These are phyloP conservation scores for Odontamblyopus rebecca DNA, from an alignment of 2,797 vertebrate species.

Conservation along the genomic window DNA sequence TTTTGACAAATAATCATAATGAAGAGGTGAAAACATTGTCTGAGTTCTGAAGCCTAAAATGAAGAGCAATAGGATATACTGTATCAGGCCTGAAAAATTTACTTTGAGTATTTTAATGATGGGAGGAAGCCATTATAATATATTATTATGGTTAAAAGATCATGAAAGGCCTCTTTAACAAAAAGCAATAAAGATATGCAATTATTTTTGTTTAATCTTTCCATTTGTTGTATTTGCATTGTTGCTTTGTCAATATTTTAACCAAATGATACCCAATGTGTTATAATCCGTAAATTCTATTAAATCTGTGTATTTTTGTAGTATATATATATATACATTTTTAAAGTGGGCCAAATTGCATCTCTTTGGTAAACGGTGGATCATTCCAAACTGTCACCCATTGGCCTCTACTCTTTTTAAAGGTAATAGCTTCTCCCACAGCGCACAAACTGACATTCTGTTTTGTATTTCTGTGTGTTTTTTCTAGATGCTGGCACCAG, in stretches of 20 bases:
- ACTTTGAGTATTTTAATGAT: too few species aligned
- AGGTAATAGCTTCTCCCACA: slow-evolving; percentile 40
- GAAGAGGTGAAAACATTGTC: too few species aligned
- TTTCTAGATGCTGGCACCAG: slow-evolving; percentile 58
- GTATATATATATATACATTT: not conserved
- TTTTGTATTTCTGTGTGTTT: slow-evolving; percentile 45
- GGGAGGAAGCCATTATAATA: too few species aligned
- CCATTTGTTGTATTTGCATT: not conserved
- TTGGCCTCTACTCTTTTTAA: slow-evolving; percentile 31
- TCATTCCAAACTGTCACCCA: slow-evolving; percentile 14
- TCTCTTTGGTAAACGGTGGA: slow-evolving; percentile 12
- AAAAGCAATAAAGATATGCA: too few species aligned
- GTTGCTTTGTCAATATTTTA: not conserved
- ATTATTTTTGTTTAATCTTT: too few species aligned
- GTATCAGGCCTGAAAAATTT: too few species aligned
- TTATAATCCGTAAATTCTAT: not conserved
- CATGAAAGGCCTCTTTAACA: too few species aligned
- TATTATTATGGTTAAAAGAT: too few species aligned
- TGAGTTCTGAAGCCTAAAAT: too few species aligned
- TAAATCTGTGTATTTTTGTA: not conserved
- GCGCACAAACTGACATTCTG: slow-evolving; percentile 33
- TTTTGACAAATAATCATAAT: too few species aligned
- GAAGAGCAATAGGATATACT: too few species aligned
- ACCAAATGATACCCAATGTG: not conserved
- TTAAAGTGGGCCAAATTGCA: not conserved